phyloP scores from a whole-genome alignment of 2,113 vertebrate species.

The Epinephelus moara region DNA sequence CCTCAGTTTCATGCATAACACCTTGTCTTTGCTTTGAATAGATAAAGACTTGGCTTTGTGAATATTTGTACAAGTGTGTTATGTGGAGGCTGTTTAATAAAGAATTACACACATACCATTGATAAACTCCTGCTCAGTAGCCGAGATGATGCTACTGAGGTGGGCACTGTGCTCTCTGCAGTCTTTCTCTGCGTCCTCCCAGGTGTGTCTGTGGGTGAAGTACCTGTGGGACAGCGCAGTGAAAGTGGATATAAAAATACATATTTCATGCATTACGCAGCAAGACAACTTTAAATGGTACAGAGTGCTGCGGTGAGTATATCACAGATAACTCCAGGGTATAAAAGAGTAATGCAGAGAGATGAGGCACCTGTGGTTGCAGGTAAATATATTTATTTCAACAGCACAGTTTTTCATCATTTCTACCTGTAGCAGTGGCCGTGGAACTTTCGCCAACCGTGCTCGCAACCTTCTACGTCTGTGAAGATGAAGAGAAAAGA shows the following conservation, averaged over 20 bases:
- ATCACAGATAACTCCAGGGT: conserved; percentile 16
- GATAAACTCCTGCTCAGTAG: conserved; percentile 91
- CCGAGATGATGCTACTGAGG: conserved; percentile 90
- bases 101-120: conserved; percentile 82
- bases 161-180: conserved; percentile 93
- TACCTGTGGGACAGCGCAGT: conserved; percentile 73
- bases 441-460: conserved; percentile 96
- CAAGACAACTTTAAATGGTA: conserved; percentile 32
- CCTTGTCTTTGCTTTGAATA: background rate
- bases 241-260: conserved; percentile 38
- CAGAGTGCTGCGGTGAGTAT: conserved; percentile 22
- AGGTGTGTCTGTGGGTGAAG: conserved; percentile 91
- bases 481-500: conserved; percentile 27
- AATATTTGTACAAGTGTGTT: background rate
- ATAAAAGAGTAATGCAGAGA: conserved; percentile 26
- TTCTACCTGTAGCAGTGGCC: conserved; percentile 93
- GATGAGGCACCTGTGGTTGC: conserved; percentile 32
- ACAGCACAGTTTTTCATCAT: background rate
- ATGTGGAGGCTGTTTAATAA: background rate
- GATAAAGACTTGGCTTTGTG: background rate
- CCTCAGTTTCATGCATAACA: background rate
- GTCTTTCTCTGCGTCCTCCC: conserved; percentile 97
- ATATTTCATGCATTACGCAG: conserved; percentile 44
- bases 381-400: conserved; percentile 15
- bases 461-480: conserved; percentile 96